phyloP scores from a whole-genome alignment of 2,113 vertebrate species.

The Ginglymostoma cirratum region DNA sequence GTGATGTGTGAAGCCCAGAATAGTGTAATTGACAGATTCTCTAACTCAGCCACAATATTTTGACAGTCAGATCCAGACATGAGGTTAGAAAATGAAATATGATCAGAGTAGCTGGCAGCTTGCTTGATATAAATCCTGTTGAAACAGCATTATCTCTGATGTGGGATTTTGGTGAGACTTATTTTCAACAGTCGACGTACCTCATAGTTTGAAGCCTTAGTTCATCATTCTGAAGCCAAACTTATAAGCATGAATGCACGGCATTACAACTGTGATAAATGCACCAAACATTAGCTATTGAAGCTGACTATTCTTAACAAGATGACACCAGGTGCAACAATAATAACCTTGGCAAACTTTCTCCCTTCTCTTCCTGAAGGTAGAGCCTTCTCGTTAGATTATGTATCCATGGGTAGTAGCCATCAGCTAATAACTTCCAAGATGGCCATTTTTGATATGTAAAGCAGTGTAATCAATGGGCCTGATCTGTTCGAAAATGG shows the following conservation, averaged over 20 bases:
- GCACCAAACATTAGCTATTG: neutral
- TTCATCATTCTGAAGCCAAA: neutral
- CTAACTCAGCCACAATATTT: neutral
- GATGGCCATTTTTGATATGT: neutral
- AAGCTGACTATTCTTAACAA: neutral
- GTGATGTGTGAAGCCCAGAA: neutral
- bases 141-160: neutral
- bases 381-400: neutral
- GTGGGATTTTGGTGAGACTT: neutral
- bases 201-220: neutral
- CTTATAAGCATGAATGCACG: neutral
- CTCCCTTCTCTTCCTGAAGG: neutral
- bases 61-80: neutral
- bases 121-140: neutral
- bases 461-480: neutral
- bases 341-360: neutral
- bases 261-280: neutral
- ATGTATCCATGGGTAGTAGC: neutral
- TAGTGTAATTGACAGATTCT: neutral
- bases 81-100: neutral
- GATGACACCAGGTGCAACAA: neutral
- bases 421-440: neutral
- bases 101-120: neutral
- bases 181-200: neutral
- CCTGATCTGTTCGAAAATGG: neutral